Evolutionary conservation across 2,888 invertebrate species (phyloP).

Genomic region (Ceratothoa steindachneri): DNA sequence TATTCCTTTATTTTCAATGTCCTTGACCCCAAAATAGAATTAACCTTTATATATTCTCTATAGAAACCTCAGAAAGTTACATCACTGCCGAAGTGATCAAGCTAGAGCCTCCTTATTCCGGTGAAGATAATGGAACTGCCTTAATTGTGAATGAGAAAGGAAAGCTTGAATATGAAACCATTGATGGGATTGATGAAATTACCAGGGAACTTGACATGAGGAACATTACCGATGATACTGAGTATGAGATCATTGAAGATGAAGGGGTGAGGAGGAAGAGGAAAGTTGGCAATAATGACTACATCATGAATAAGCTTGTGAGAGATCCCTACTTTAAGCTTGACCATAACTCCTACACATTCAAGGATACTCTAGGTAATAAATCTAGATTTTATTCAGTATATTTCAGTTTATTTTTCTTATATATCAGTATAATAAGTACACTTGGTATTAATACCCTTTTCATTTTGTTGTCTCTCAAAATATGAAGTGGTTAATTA

Average conservation of each 20-base stretch:
- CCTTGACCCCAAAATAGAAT: too few species aligned
- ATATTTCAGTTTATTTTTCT: neutral
- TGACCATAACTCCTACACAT: constrained; percentile 27
- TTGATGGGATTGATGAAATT: constrained; percentile 2
- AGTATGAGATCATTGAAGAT: constrained; percentile 7
- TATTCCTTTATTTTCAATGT: too few species aligned
- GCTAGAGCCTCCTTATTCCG: neutral
- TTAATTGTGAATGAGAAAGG: neutral
- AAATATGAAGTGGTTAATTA: too few species aligned
- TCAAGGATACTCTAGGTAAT: constrained; percentile 41
- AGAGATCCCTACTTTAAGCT: constrained; percentile 39
- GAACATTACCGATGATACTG: neutral
- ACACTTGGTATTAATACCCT: too few species aligned
- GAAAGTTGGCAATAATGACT: neutral
- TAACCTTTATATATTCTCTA: neutral
- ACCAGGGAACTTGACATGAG: constrained; percentile 2
- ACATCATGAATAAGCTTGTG: constrained; percentile 12
- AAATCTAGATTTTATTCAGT: neutral
- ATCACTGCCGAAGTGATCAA: constrained; percentile 4
- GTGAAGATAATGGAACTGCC: neutral
- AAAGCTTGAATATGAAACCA: neutral
- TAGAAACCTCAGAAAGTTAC: constrained; percentile 4
- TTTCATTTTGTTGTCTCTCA: too few species aligned
- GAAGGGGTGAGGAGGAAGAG: neutral
- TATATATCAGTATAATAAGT: too few species aligned